A percentile compares a stretch with the other conserved stretches of the same genome.
Evolutionary conservation across 2,113 vertebrate genomes (phyloP).

Genomic region (Callipepla squamata): DNA sequence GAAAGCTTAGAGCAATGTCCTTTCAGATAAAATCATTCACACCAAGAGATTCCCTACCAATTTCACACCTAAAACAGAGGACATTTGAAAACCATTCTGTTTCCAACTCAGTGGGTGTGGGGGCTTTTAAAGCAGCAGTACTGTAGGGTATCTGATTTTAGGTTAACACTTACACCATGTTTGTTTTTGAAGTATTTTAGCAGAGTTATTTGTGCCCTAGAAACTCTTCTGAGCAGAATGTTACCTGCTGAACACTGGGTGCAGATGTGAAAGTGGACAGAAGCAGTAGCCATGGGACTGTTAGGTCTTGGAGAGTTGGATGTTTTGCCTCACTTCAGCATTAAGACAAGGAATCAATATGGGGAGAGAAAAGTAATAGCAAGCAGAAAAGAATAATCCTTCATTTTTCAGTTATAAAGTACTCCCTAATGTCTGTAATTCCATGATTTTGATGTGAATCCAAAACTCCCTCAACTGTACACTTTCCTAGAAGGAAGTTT

Average conservation of each 20-base stretch:
- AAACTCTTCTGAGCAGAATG: background rate
- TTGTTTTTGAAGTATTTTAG: background rate
- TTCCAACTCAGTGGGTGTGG: background rate
- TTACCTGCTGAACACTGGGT: background rate
- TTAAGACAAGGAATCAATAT: background rate
- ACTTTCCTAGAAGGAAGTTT: accelerated
- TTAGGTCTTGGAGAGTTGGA: background rate
- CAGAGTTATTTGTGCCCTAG: background rate
- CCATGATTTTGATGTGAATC: background rate
- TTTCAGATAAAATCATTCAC: constrained; percentile 53
- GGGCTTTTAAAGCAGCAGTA: constrained; percentile 25
- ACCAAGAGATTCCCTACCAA: constrained; percentile 51
- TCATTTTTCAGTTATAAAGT: background rate
- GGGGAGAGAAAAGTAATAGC: background rate
- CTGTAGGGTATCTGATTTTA: constrained; percentile 37
- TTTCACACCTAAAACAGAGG: constrained; percentile 65
- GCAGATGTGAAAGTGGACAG: background rate
- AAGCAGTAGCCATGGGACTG: background rate
- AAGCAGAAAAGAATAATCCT: background rate
- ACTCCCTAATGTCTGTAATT: background rate
- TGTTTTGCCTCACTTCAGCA: background rate
- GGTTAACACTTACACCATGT: background rate
- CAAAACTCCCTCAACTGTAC: background rate
- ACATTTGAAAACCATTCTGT: constrained; percentile 46
- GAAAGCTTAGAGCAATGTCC: constrained; percentile 52